Percentiles rank a stretch among this genome's conserved stretches.
These are phyloP conservation scores for Drosophila murphyi DNA, from an alignment of 1,140 invertebrate genomes.

Conservation along the genomic window DNA sequence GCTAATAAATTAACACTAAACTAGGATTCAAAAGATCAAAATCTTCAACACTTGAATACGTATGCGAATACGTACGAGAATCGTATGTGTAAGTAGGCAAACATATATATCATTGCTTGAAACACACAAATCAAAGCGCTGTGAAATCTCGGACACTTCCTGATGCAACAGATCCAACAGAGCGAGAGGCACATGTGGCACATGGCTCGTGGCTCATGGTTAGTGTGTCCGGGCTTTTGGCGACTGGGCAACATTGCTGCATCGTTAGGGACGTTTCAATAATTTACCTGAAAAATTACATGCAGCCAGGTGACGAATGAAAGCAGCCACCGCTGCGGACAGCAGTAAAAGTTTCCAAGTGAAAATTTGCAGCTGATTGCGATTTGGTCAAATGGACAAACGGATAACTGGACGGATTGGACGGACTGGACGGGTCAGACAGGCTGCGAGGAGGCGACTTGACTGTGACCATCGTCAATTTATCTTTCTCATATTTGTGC, in stretches of 20 bases:
- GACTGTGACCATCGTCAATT: slow-evolving; percentile 59
- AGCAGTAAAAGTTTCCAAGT: slow-evolving; percentile 72
- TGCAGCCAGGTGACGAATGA: slow-evolving; percentile 69
- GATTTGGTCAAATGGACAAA: slow-evolving; percentile 33
- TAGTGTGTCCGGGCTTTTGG: neutral
- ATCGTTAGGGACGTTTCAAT: slow-evolving; percentile 60
- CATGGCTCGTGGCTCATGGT: neutral
- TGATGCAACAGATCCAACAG: slow-evolving; percentile 25
- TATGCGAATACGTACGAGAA: neutral
- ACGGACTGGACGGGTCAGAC: neutral
- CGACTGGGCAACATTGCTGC: slow-evolving; percentile 1
- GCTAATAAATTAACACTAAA: slow-evolving; percentile 46
- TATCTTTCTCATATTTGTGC: slow-evolving; percentile 83
- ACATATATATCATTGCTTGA: slow-evolving; percentile 43
- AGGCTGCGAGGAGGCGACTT: neutral
- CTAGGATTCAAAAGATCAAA: slow-evolving; percentile 24
- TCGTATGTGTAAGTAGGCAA: neutral
- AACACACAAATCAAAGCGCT: slow-evolving; percentile 52
- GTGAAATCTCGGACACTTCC: slow-evolving; percentile 39
- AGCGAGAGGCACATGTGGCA: neutral
- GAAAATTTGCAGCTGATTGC: slow-evolving; percentile 76
- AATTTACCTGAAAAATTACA: slow-evolving; percentile 61
- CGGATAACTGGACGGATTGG: slow-evolving; percentile 2
- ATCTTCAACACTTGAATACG: slow-evolving; percentile 24
- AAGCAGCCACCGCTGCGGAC: slow-evolving; percentile 60